Percentiles rank a stretch among this genome's conserved stretches.
phyloP scores from a whole-genome alignment of 2,113 vertebrate genomes.

The Eolophus roseicapilla region DNA sequence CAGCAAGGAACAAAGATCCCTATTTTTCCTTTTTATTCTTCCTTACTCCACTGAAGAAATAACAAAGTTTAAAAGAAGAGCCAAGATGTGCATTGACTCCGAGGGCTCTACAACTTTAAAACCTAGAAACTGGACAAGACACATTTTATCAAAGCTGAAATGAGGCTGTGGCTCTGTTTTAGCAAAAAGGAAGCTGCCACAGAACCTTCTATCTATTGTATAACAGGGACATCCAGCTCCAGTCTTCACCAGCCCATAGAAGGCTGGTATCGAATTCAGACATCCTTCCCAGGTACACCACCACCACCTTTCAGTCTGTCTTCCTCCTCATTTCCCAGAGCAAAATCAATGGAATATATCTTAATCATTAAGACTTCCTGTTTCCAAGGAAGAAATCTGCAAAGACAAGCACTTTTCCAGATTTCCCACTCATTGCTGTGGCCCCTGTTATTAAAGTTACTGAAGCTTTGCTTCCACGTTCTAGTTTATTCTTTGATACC shows the following conservation, averaged over 20 bases:
- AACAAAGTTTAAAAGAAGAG: not conserved
- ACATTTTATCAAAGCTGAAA: not conserved
- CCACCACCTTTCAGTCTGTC: not conserved
- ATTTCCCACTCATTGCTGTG: not conserved
- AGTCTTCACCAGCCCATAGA: not conserved
- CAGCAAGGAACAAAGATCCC: not conserved
- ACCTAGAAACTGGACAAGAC: not conserved
- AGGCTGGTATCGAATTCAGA: not conserved
- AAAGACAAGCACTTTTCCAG: not conserved
- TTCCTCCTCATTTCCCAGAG: not conserved
- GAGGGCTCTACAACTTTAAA: not conserved
- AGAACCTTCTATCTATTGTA: not conserved
- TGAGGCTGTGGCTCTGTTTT: not conserved
- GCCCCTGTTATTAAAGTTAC: not conserved
- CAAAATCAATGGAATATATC: not conserved
- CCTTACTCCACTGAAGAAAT: not conserved
- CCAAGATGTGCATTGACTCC: not conserved
- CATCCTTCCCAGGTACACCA: not conserved
- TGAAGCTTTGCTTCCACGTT: not conserved
- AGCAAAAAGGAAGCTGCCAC: not conserved
- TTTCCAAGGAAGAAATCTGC: not conserved
- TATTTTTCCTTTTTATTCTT: not conserved
- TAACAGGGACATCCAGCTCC: not conserved
- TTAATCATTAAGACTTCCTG: not conserved
- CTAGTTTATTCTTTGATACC: not conserved